These are phyloP conservation scores for Cyrtodaria siliqua DNA, from an alignment of 2,888 invertebrate genomes.

Conservation along the genomic window DNA sequence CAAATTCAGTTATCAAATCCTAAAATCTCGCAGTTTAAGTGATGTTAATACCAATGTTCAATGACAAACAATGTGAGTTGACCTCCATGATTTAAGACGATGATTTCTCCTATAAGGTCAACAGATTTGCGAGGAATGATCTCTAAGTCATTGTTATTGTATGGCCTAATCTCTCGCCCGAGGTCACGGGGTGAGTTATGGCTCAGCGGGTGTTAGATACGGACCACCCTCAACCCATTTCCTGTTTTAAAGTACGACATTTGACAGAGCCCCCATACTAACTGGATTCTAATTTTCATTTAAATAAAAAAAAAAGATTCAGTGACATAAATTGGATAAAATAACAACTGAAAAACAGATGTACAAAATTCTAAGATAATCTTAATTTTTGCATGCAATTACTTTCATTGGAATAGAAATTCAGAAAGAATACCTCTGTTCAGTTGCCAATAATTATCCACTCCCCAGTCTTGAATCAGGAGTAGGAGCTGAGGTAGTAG, in stretches of 20 bases:
- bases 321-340: no score
- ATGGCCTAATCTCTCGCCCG: slow-evolving; percentile 19
- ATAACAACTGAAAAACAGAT: no score
- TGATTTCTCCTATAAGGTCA: slow-evolving; percentile 28
- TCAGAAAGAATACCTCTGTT: no score
- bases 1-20: slow-evolving; percentile 15
- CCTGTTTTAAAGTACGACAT: slow-evolving; percentile 5
- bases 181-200: slow-evolving; percentile 32
- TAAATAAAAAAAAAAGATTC: no score
- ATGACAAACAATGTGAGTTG: slow-evolving; percentile 23
- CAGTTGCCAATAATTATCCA: no score
- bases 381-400: no score
- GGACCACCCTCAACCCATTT: slow-evolving; percentile 28
- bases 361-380: no score
- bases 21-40: slow-evolving; percentile 24
- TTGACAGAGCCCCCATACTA: slow-evolving; percentile 2
- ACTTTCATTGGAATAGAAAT: no score
- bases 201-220: slow-evolving; percentile 23
- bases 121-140: neutral
- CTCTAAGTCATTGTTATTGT: slow-evolving; percentile 4
- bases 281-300: neutral
- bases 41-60: slow-evolving; percentile 14
- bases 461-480: no score
- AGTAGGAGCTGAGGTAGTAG: no score
- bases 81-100: slow-evolving; percentile 32